Evolutionary conservation across 2,797 vertebrate species (phyloP), one percentile per base, ranked within the genome.

Genomic region (Poecilia wingei): DNA sequence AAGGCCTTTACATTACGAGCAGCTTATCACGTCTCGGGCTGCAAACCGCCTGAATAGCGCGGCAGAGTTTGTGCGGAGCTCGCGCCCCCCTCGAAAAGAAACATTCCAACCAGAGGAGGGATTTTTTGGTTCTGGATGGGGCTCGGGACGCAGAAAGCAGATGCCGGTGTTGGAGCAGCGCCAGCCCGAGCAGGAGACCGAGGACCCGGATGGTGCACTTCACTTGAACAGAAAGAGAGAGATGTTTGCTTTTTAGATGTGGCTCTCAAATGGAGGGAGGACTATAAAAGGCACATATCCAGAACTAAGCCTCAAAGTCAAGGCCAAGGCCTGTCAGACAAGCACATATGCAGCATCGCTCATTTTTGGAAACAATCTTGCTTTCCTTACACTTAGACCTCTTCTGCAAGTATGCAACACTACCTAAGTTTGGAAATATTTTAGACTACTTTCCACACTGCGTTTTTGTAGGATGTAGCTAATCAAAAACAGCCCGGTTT

Each of bases 211-310:
- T 82, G 78, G 85, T 88, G 88, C 55, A 83, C 89, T 85, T 82
- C 55, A 83, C 89, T 85, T 82, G 88, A 89, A 88, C 78, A 88
- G 87, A 84, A 82, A 87, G 76, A 59, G 83, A 88, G 90, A 89
- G 90, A 93, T 88, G 90, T 93, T 94, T 93, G 90, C 90, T 91
- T 94, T 94, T 90, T 86, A 88, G 81, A 90, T 90, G 92, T 90
- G 82, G 90, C 79, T 92, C 89, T 92, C 85, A 90, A 93, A 92
- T 87, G 83, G 82, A 73, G 88, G 85, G 82, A 79, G 80, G 84
- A 76, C 90, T 86, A 89, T 94, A 87, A 93, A 92, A 89, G 87
- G 87, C 88, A 85, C 68, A 82, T 47, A 80, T 80, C 88, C 87
- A 87, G 87, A 92, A 91, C 89, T 81, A 79, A 79, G 80, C 43